Evolutionary conservation across 2,113 vertebrate genomes (phyloP).

Genomic region (Meriones unguiculatus): DNA sequence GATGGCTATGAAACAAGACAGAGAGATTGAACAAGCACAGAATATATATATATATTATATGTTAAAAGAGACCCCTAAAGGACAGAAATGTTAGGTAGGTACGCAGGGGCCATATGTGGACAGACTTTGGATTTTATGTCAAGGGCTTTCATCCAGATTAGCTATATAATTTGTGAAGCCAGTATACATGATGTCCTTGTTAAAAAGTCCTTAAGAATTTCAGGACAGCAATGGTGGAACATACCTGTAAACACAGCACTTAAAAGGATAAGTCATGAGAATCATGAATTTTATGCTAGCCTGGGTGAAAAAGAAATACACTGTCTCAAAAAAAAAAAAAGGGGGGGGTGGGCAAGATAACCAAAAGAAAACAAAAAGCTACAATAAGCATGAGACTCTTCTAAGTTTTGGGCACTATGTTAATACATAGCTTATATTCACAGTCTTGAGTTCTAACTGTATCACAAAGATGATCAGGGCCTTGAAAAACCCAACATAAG

Average conservation of each 20-base stretch:
- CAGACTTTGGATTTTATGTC: not conserved
- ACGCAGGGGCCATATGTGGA: not conserved
- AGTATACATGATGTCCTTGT: not conserved
- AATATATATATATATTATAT: not conserved
- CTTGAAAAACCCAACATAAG: not conserved
- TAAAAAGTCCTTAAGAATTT: slow-evolving; percentile 11
- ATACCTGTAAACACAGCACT: not conserved
- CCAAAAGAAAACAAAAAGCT: not conserved
- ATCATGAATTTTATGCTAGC: not conserved
- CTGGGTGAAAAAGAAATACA: not conserved
- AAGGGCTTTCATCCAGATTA: not conserved
- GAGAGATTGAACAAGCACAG: not conserved
- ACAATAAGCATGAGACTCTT: not conserved
- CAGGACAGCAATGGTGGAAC: not conserved
- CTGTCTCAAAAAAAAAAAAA: not conserved
- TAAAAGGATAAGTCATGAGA: not conserved
- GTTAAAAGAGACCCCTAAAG: not conserved
- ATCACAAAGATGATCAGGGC: not conserved
- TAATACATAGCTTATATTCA: not conserved
- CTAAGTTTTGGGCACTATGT: not conserved
- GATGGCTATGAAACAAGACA: not conserved
- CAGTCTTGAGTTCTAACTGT: not conserved
- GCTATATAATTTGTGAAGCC: not conserved
- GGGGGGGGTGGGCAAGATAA: not conserved
- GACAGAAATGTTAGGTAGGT: not conserved